phyloP scores from a whole-genome alignment of 2,888 invertebrate genomes.

The Teleiodes luculella region DNA sequence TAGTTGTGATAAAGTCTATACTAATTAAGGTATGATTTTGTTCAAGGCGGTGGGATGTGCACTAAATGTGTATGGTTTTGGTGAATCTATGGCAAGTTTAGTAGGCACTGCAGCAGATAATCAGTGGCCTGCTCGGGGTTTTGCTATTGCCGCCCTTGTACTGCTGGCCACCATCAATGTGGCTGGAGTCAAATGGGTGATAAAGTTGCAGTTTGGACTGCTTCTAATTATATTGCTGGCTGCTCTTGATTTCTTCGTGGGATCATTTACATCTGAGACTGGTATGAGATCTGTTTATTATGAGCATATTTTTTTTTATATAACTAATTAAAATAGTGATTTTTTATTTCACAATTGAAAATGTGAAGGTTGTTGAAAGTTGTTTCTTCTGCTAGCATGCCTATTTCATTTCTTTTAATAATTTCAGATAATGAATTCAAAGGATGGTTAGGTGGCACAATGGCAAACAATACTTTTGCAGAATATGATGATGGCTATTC shows the following conservation, averaged over 20 bases:
- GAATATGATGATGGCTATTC: slow-evolving; percentile 88
- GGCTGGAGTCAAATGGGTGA: slow-evolving; percentile 98
- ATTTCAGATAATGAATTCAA: slow-evolving; percentile 86
- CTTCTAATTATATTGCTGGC: slow-evolving; percentile 91
- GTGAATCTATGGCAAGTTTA: slow-evolving; percentile 95
- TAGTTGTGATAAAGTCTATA: too few relatives aligned
- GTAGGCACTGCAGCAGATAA: slow-evolving; percentile 80
- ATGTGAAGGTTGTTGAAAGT: too few relatives aligned
- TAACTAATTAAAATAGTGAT: too few relatives aligned
- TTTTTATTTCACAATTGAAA: too few relatives aligned
- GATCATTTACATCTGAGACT: slow-evolving; percentile 88
- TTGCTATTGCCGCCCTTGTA: slow-evolving; percentile 92
- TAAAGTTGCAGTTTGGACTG: slow-evolving; percentile 94
- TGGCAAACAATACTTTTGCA: slow-evolving; percentile 89
- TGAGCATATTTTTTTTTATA: too few relatives aligned
- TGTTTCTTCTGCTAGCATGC: too few relatives aligned
- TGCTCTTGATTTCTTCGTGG: slow-evolving; percentile 95
- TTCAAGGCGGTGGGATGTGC: slow-evolving; percentile 99
- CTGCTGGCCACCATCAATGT: slow-evolving; percentile 94
- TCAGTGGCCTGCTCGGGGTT: slow-evolving; percentile 90
- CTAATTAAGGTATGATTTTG: too few relatives aligned
- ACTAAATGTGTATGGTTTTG: slow-evolving; percentile 96
- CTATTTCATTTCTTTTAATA: background rate
- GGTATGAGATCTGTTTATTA: slow-evolving; percentile 60
- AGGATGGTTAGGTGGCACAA: slow-evolving; percentile 90